phyloP scores from a whole-genome alignment of 2,113 vertebrate species.

The Calidris pygmaea region DNA sequence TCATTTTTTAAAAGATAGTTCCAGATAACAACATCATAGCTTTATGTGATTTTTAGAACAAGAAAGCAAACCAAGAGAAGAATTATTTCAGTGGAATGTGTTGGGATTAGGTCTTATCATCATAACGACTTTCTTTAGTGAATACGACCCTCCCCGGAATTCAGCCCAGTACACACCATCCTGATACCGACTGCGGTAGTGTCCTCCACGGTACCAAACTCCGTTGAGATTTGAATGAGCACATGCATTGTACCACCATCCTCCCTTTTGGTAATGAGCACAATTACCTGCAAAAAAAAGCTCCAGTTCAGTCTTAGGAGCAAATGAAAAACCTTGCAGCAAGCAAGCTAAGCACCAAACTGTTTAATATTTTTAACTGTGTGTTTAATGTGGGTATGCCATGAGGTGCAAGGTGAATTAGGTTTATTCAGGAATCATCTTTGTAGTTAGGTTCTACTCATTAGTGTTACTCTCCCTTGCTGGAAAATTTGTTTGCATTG shows the following conservation, averaged over 20 bases:
- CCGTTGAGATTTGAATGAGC: conserved; percentile 98
- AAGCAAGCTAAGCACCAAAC: background rate
- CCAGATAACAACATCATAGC: background rate
- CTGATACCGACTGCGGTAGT: conserved; percentile 96
- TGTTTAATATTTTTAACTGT: background rate
- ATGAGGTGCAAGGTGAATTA: background rate
- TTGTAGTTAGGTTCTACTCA: background rate
- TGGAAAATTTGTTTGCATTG: background rate
- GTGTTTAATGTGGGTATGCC: background rate
- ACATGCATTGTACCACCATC: conserved; percentile 99
- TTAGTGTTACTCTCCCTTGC: background rate
- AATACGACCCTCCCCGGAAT: conserved; percentile 95
- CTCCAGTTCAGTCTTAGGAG: background rate
- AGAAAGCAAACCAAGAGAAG: background rate
- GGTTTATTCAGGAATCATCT: background rate
- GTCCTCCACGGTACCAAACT: conserved; percentile 96
- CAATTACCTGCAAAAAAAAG: conserved; percentile 86
- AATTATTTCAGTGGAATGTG: conserved; percentile 87
- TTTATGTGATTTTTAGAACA: background rate
- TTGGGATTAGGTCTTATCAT: conserved; percentile 98
- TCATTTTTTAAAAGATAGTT: conserved; percentile 12
- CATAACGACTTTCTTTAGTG: conserved; percentile 96
- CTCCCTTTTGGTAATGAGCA: conserved; percentile 97
- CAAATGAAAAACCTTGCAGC: background rate
- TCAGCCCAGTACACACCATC: conserved; percentile 98